Evolutionary conservation across 1,140 invertebrate genomes (phyloP).

Genomic region (Saccostrea echinata): DNA sequence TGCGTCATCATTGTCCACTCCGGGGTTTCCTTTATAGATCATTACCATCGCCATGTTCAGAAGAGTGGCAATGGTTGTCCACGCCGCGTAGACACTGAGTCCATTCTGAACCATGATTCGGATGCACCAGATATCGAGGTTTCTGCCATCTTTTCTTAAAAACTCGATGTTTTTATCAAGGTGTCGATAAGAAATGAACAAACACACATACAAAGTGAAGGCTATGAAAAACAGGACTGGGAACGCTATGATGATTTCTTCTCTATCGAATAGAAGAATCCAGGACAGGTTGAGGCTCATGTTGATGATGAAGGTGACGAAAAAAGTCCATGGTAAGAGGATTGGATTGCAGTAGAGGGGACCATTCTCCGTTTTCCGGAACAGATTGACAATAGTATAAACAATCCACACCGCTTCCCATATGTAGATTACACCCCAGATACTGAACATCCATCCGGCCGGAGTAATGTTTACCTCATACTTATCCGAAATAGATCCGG

Average conservation of each 20-base stretch:
- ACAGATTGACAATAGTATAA: constrained; percentile 69
- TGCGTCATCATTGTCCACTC: constrained; percentile 53
- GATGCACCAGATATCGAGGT: constrained; percentile 71
- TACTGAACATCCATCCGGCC: constrained; percentile 75
- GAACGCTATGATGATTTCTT: constrained; percentile 62
- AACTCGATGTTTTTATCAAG: constrained; percentile 48
- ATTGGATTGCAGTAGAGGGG: constrained; percentile 62
- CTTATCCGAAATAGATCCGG: constrained; percentile 67
- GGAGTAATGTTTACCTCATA: constrained; percentile 69
- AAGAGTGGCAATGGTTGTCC: constrained; percentile 74
- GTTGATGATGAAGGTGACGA: constrained; percentile 65
- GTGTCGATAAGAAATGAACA: constrained; percentile 64
- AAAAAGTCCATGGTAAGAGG: constrained; percentile 64
- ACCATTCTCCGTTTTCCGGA: constrained; percentile 62
- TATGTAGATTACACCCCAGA: constrained; percentile 76
- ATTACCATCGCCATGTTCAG: constrained; percentile 72
- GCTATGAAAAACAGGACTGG: constrained; percentile 63
- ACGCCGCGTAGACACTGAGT: constrained; percentile 74
- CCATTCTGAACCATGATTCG: constrained; percentile 77
- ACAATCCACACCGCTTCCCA: constrained; percentile 74
- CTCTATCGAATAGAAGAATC: constrained; percentile 73
- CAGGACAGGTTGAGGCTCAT: constrained; percentile 71
- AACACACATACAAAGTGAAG: constrained; percentile 67
- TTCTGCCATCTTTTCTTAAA: constrained; percentile 56
- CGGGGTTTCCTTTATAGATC: constrained; percentile 54